These are phyloP conservation scores for Telenomus remus DNA, from an alignment of 1,140 invertebrate genomes.

Conservation along the genomic window DNA sequence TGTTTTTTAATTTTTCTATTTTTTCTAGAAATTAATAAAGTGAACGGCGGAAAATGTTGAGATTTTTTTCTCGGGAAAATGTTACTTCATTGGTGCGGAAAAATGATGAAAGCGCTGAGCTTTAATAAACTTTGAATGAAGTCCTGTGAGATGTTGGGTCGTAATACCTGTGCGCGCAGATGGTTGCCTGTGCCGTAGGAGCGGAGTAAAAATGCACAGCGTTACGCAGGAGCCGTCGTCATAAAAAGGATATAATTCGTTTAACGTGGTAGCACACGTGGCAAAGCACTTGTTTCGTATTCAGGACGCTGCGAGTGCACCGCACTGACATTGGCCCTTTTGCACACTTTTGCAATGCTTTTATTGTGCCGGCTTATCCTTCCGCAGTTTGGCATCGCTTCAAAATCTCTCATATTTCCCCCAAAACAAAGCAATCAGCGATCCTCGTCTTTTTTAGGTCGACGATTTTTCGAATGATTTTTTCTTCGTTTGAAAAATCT, in stretches of 20 bases:
- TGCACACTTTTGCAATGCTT: constrained; percentile 36
- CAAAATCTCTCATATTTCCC: constrained; percentile 14
- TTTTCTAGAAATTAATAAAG: too few relatives aligned
- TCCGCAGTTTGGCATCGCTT: constrained; percentile 30
- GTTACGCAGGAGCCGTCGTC: constrained; percentile 4
- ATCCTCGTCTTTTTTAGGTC: too few relatives aligned
- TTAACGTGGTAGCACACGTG: constrained; percentile 10
- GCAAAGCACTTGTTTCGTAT: constrained; percentile 26
- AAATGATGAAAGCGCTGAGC: not conserved
- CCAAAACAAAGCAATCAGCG: not conserved
- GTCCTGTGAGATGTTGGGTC: constrained; percentile 6
- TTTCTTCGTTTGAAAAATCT: too few relatives aligned
- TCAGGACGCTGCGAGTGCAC: constrained; percentile 24
- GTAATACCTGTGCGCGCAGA: constrained; percentile 1
- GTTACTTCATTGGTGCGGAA: not conserved
- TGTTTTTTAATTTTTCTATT: too few relatives aligned
- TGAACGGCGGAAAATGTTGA: too few relatives aligned
- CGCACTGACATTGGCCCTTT: constrained; percentile 68
- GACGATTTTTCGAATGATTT: not conserved
- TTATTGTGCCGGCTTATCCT: constrained; percentile 17
- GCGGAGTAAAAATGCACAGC: constrained; percentile 9
- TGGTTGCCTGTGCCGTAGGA: constrained; percentile 19
- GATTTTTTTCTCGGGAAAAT: too few relatives aligned
- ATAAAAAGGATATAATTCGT: constrained; percentile 32
- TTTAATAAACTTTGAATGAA: constrained; percentile 6